Base-by-base conservation (phyloP, 1,140 invertebrate genomes). In the Apis laboriosa region DNA sequence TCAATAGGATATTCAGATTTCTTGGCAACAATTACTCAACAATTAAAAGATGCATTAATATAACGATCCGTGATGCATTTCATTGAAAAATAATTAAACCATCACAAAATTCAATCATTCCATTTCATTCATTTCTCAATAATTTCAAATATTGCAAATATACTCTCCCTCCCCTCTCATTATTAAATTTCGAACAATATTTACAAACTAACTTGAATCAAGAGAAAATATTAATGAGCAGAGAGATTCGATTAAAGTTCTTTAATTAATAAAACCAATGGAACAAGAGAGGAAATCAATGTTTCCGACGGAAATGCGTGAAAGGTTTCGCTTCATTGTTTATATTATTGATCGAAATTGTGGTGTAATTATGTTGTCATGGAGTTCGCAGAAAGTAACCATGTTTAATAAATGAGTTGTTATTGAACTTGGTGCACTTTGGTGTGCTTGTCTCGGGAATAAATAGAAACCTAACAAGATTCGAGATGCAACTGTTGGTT, bases 361-460 rank as follows among this genome's bases (percentile, higher is more conserved):
- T 12, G 51, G 73, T 51, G 24, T 13, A 49, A 66, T 66, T 55
- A 64, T 77, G 34, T 28, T 66, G 75, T 34, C 28, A 24, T 17
- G 34, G 9, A 68, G 9, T 77, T 77, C 0, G 12, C 28, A 12
- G 63, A 43, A 68, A 68, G 76, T 53, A 58, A n/a, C 9, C 8
- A 9, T 5, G 24, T 55, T 58, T 24, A 68, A 77, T 19, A 64
- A 77, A 77, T 49, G 15, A 68, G 28, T 77, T 58, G 28, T 13
- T 56, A 77, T 77, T 77, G 53, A 68, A 68, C 64, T 77, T 77
- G 7, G 15, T 49, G 64, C 64, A 77, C 53, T 77, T 67, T 56
- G 51, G 61, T 67, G 53, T 53, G 24, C 63, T 67, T 24, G 64
- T 77, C 63, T 68, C 43, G 17, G 19, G 21, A 49, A 13, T 68